Percentiles rank a stretch among this genome's conserved stretches.
Evolutionary conservation across 2,113 vertebrate species (phyloP).

Genomic region (Pseudorhombus dupliciocellatus): DNA sequence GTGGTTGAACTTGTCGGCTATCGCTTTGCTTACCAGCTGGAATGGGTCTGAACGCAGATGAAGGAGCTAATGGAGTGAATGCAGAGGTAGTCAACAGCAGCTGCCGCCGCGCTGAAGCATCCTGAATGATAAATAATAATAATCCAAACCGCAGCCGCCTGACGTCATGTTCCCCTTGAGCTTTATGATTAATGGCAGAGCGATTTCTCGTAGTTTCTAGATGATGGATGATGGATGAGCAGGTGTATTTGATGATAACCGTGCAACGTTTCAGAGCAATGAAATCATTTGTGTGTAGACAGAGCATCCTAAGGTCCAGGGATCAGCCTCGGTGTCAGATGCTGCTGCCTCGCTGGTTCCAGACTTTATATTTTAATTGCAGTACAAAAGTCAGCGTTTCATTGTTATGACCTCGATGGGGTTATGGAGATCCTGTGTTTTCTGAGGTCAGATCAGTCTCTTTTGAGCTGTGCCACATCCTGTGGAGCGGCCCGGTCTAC

Average conservation of each 20-base stretch:
- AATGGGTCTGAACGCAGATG: neutral
- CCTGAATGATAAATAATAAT: slow-evolving; percentile 8
- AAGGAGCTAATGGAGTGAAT: slow-evolving; percentile 26
- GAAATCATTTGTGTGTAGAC: neutral
- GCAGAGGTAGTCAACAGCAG: slow-evolving; percentile 10
- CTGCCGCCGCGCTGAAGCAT: slow-evolving; percentile 52
- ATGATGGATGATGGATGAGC: slow-evolving; percentile 6
- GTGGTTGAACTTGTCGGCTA: slow-evolving; percentile 12
- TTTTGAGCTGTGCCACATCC: neutral
- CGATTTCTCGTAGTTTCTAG: neutral
- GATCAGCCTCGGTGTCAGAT: no score
- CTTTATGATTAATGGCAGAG: slow-evolving; percentile 4
- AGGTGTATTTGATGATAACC: slow-evolving; percentile 14
- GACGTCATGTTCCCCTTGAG: neutral
- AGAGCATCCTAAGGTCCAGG: no score
- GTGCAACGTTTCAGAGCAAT: slow-evolving; percentile 10
- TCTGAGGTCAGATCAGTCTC: neutral
- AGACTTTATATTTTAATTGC: neutral
- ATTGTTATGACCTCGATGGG: neutral
- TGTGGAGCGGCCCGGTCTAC: no score
- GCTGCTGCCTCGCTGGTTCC: no score
- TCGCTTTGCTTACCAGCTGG: slow-evolving; percentile 1
- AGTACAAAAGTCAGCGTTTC: neutral
- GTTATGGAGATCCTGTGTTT: neutral
- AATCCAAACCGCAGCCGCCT: neutral